Evolutionary conservation across 2,797 vertebrate genomes (phyloP).

Genomic region (Lepus townsendii): DNA sequence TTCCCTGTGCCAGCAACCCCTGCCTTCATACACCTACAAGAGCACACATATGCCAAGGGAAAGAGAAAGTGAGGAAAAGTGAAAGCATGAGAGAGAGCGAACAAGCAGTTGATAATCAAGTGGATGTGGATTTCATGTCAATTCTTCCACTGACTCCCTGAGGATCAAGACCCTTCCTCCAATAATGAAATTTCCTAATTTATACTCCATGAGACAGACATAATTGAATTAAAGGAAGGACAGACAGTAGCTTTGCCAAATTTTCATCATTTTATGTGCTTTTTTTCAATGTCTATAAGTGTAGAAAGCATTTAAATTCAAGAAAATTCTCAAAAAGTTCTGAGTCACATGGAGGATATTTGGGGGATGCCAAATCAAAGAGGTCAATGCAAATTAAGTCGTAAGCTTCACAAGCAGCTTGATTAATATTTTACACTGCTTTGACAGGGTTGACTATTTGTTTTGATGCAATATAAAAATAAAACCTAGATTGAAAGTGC

Average conservation of each 20-base stretch:
- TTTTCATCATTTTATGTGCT: not conserved
- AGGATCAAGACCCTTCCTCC: not conserved
- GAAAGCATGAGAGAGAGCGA: not conserved
- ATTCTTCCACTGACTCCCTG: constrained; percentile 16
- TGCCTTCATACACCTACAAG: not conserved
- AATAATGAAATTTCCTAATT: not conserved
- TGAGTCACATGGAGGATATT: not conserved
- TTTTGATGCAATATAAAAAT: not conserved
- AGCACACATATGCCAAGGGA: not conserved
- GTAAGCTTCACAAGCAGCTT: not conserved
- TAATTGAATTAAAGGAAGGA: constrained; percentile 20
- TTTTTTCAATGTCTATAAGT: not conserved
- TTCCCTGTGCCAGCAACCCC: not conserved
- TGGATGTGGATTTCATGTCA: not conserved
- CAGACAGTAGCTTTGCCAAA: not conserved
- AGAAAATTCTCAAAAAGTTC: constrained; percentile 12
- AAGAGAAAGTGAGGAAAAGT: not conserved
- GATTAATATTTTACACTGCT: not conserved
- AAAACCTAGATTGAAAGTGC: not conserved
- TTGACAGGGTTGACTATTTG: not conserved
- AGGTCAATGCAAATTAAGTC: not conserved
- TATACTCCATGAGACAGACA: not conserved
- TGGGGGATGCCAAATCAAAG: not conserved
- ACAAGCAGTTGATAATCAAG: not conserved
- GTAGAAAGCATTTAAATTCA: constrained; percentile 2